Percentiles rank a stretch among this genome's conserved stretches.
Conservation (phyloP, 2,113 vertebrate genomes). For the Cyphomyrus plagiostoma region DNA sequence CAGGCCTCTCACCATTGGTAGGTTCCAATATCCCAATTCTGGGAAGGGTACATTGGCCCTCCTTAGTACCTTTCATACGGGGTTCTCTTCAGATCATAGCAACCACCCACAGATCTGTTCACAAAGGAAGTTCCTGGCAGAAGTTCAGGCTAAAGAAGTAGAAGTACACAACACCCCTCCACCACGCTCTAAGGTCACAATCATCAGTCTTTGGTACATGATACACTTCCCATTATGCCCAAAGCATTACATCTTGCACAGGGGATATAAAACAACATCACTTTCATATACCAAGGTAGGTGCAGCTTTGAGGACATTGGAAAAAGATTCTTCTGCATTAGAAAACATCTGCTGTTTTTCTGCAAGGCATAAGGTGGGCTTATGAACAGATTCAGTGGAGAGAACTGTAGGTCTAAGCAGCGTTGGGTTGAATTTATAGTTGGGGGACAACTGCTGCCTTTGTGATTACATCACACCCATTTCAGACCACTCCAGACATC, state of each 20-base stretch:
- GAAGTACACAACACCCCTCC: background rate
- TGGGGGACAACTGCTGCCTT: background rate
- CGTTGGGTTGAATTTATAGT: background rate
- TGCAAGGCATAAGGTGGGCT: background rate
- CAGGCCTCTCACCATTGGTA: background rate
- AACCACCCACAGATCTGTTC: background rate
- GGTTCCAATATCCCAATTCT: background rate
- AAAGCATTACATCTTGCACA: background rate
- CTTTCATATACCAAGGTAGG: background rate
- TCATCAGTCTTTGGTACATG: background rate
- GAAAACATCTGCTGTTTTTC: background rate
- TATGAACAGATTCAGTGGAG: background rate
- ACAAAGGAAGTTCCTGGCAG: background rate
- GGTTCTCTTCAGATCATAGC: background rate
- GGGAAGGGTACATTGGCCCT: background rate
- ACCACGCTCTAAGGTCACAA: background rate
- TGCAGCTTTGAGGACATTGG: background rate
- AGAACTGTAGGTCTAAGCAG: background rate
- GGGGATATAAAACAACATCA: background rate
- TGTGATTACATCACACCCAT: background rate
- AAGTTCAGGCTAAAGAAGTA: background rate
- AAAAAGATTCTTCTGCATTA: constrained; percentile 5
- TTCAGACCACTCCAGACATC: background rate
- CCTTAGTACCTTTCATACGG: background rate
- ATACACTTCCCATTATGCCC: background rate